Evolutionary conservation across 2,797 vertebrate species (phyloP), one percentile per base, ranked within the genome.

Genomic region (Philypnodon macrostomus): DNA sequence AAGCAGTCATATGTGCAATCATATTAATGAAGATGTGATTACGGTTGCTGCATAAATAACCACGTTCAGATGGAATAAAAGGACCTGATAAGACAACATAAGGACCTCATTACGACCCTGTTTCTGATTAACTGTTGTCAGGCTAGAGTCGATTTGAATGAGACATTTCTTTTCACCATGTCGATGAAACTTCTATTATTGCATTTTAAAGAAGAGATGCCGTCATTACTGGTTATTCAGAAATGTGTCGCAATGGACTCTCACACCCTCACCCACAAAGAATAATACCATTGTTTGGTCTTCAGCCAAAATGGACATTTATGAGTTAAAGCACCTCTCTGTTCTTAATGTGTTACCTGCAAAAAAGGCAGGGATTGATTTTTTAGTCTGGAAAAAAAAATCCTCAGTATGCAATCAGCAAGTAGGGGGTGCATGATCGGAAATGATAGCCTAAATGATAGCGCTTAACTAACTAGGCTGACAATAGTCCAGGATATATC

Each of bases 1-100:
- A 84, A 75, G 71, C 76, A 74, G 71, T 52, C 35, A 30, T 59
- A 52, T 58, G 55, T 18, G 8, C 64, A 74, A 50, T 73, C 74
- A 65, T 75, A 71, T 77, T 77, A 76, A 79, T 76, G 73, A 77
- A 70, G 64, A 70, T 42, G 57, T 71, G 58, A 79, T 74, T 67
- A 66, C 57, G 31, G 36, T 38, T 47, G 13, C 32, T 29, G 65
- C 54, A 65, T 74, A 75, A 70, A 66, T 68, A 71, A 58, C 17
- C 30, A 18, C 23, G 23, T 68, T 58, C 35, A 42, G 32, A n/a
- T n/a, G n/a, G n/a, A n/a, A 15, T 50, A 66, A 53, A 69, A 62
- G 45, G 59, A 37, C 2, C 4, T 19, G 45, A 39, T 44, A 50
- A 63, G 50, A 52, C 30, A 19, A 48, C 41, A 17, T 48, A 49